Evolutionary conservation across 2,888 invertebrate genomes (phyloP).

Genomic region (Lepidocyrtinus sp.): DNA sequence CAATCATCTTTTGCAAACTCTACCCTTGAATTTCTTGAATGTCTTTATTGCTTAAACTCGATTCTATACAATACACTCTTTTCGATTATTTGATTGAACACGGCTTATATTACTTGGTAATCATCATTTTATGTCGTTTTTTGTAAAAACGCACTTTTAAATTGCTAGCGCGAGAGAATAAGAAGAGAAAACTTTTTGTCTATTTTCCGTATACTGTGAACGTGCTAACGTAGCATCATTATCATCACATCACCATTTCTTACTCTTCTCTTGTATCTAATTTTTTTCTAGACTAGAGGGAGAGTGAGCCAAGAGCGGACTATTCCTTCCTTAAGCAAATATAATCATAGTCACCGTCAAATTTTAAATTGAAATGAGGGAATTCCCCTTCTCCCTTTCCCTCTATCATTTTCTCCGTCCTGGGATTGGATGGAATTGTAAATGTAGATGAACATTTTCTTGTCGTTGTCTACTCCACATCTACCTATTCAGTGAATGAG

Average conservation of each 20-base stretch:
- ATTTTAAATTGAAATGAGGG: conserved; percentile 68
- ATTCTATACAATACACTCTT: conserved; percentile 12
- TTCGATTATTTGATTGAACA: conserved; percentile 3
- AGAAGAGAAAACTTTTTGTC: conserved; percentile 11
- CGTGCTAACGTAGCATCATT: conserved; percentile 1
- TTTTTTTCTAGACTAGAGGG: conserved; percentile 16
- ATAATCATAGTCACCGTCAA: conserved; percentile 66
- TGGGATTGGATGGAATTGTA: conserved; percentile 63
- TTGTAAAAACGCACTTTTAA: background rate
- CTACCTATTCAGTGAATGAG: conserved; percentile 40
- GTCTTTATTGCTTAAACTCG: conserved; percentile 2
- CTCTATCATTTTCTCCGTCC: conserved; percentile 58
- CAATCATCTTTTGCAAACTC: background rate
- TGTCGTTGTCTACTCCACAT: conserved; percentile 31
- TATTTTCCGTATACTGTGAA: background rate
- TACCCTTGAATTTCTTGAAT: conserved; percentile 1
- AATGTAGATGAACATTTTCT: conserved; percentile 56
- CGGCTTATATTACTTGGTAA: background rate
- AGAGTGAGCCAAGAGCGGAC: conserved; percentile 44
- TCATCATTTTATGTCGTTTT: conserved; percentile 11
- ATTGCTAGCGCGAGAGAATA: background rate
- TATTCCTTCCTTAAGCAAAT: conserved; percentile 60
- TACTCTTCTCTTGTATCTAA: conserved; percentile 3
- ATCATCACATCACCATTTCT: conserved; percentile 4
- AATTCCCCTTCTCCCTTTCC: conserved; percentile 55